Evolutionary conservation across 2,888 invertebrate species (phyloP), one percentile per base, ranked within the genome.

Genomic region (Panzeria rudis): DNA sequence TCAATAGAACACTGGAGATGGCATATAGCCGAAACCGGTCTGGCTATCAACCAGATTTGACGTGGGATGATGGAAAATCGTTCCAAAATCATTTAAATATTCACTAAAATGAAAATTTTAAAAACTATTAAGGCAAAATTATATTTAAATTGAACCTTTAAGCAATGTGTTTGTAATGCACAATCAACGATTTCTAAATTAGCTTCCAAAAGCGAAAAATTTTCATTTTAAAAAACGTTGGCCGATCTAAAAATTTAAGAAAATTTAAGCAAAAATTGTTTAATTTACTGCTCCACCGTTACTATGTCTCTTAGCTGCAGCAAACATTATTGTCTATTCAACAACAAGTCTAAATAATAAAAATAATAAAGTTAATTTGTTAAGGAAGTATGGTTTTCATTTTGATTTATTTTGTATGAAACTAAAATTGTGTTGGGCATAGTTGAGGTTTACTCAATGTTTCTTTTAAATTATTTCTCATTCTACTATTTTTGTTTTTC

Each of bases 401-500:
- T 9, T 29, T 25, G n/a, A 44, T 9, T 38, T 4, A 3, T 41
- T 32, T 17, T 50, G 38, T 62, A 25, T 8, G 15, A 32, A 73
- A 62, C 20, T 50, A n/a, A 52, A 52, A 64, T 64, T 76, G 29
- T 54, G 9, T 25, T 56, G 54, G 54, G 44, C 66, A 32, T 35
- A 56, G 44, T 56, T 66, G 23, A 56, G 56, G 23, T 56, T 76
- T 54, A n/a, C 0, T 23, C 13, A 11, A n/a, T 15, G 15, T 56
- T 52, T 68, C 32, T 35, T 56, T n/a, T 23, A 66, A 35, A n/a
- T 20, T n/a, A 44, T 56, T 66, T 9, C 7, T 23, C 32, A 4
- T 32, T 32, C 17, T 41, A 8, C 15, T 44, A 17, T 41, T 29
- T 29, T 29, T 17, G 2, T 54, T 25, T 15, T n/a, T 56, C 13